Conservation (phyloP, 2,113 vertebrate genomes). For the Enhydra lutris region DNA sequence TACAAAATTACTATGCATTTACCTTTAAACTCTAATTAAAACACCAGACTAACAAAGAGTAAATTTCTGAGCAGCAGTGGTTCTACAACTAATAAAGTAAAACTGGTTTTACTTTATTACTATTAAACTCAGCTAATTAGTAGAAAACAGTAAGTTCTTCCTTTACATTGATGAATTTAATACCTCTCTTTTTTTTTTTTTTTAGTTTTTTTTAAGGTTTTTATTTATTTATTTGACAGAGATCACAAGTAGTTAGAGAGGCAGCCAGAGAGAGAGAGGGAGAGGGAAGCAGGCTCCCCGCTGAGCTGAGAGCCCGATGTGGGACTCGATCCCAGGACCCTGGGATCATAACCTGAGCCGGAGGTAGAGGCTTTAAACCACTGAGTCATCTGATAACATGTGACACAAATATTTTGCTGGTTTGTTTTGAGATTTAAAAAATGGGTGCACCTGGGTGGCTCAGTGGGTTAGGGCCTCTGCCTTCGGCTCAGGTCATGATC, state of each 20-base stretch:
- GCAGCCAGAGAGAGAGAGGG: no score
- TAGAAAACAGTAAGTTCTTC: neutral
- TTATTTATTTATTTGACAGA: no score
- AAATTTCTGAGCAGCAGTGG: neutral
- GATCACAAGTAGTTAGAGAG: no score
- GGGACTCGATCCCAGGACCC: no score
- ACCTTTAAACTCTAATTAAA: neutral
- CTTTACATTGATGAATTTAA: constrained; percentile 1
- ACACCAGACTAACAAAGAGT: neutral
- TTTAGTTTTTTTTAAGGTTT: no score
- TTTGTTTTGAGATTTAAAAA: neutral
- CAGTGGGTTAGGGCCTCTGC: no score
- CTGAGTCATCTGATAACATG: neutral
- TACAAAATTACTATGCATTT: constrained; percentile 8
- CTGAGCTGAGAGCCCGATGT: no score
- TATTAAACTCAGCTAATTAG: constrained; percentile 33
- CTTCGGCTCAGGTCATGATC: no score
- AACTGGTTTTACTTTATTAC: neutral
- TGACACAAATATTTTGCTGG: neutral
- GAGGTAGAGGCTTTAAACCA: no score
- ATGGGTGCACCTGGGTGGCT: no score
- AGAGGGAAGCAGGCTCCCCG: no score
- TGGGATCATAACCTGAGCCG: no score
- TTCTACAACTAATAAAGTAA: neutral
- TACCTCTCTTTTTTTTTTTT: neutral